Percentiles rank a stretch among this genome's conserved stretches.
Conservation (phyloP, 2,113 vertebrate species). For the Stomatorhinus ivindoensis region DNA sequence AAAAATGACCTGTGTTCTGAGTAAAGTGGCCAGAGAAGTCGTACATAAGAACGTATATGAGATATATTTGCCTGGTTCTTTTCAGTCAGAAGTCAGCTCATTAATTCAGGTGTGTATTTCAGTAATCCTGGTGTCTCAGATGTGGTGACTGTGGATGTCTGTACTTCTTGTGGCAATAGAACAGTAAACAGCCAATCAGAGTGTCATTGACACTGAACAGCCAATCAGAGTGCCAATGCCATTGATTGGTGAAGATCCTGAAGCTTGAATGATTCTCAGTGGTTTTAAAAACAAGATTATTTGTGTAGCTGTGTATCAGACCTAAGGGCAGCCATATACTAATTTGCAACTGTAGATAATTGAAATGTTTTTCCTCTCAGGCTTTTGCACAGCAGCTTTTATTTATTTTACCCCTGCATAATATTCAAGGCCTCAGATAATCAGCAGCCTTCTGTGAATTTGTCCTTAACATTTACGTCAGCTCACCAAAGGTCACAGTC, state of each 20-base stretch:
- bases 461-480: conserved; percentile 5
- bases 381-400: background rate
- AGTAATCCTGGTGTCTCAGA: background rate
- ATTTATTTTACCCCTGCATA: background rate
- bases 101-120: background rate
- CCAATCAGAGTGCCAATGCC: background rate
- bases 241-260: background rate
- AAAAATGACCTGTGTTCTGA: background rate
- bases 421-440: background rate
- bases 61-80: background rate
- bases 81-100: background rate
- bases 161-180: background rate
- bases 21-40: background rate
- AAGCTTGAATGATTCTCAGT: background rate
- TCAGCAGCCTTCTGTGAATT: background rate
- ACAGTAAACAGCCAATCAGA: background rate
- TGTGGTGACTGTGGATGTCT: background rate
- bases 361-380: background rate
- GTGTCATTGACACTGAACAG: background rate
- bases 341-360: background rate
- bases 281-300: background rate
- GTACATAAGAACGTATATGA: background rate
- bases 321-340: background rate
- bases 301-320: background rate
- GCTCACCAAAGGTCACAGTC: conserved; percentile 10